phyloP scores from a whole-genome alignment of 2,113 vertebrate genomes.

The Cinclus mexicanus region DNA sequence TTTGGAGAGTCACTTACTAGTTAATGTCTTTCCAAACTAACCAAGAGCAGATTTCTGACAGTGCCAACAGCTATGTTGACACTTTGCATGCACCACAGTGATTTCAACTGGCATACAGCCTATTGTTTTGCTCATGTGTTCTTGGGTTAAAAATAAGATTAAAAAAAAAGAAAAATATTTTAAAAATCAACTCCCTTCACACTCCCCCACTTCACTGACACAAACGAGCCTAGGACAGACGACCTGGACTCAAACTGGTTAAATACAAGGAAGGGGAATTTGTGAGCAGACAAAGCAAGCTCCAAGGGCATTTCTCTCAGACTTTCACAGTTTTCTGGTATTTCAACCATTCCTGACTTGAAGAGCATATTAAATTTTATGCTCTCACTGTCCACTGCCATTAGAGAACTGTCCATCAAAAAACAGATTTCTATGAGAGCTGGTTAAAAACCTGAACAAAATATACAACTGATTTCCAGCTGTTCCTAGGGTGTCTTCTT shows the following conservation, averaged over 20 bases:
- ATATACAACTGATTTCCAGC: neutral
- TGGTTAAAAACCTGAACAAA: slow-evolving; percentile 1
- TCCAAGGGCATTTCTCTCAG: slow-evolving; percentile 19
- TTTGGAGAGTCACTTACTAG: neutral
- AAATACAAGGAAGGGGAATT: neutral
- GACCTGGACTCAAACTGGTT: neutral
- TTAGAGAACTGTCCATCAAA: slow-evolving; percentile 16
- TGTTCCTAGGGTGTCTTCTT: neutral
- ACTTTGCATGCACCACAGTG: neutral
- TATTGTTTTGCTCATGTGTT: neutral
- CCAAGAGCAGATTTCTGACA: neutral
- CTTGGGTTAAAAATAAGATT: neutral
- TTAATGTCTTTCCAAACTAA: neutral
- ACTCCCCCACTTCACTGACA: neutral
- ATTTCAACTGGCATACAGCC: neutral
- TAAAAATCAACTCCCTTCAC: neutral
- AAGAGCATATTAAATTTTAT: slow-evolving; percentile 12
- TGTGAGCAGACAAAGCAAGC: neutral
- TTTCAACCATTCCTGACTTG: neutral
- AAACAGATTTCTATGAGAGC: neutral
- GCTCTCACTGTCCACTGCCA: neutral
- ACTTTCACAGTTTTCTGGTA: slow-evolving; percentile 12
- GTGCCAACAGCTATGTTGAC: neutral
- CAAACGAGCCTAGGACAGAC: neutral
- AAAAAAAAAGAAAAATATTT: neutral